A percentile compares a stretch with the other conserved stretches of the same genome.
These are phyloP conservation scores for Gymnothorax javanicus DNA, from an alignment of 2,797 vertebrate genomes.

Conservation along the genomic window DNA sequence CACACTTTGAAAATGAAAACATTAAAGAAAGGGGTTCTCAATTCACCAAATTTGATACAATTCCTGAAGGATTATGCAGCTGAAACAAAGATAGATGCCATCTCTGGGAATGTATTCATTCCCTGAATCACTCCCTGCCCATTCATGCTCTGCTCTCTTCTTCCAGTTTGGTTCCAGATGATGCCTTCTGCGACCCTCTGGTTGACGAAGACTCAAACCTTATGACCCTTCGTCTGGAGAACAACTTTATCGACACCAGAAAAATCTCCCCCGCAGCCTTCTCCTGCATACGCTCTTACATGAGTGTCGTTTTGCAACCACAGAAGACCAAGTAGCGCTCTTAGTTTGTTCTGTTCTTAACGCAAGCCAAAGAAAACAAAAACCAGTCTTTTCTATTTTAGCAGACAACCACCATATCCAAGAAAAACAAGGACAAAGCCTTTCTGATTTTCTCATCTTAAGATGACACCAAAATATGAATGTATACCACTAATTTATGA, in stretches of 20 bases:
- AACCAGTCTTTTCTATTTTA: background rate
- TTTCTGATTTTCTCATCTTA: slow-evolving; percentile 19
- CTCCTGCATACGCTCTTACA: slow-evolving; percentile 87
- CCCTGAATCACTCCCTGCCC: slow-evolving; percentile 21
- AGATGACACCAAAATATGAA: slow-evolving; percentile 11
- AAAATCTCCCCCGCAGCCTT: slow-evolving; percentile 84
- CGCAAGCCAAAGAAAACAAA: slow-evolving; percentile 7
- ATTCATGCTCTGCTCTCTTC: slow-evolving; percentile 29
- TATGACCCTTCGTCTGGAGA: slow-evolving; percentile 88
- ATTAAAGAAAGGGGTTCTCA: background rate
- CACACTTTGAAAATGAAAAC: background rate
- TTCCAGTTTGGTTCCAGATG: slow-evolving; percentile 79
- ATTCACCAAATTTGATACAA: background rate
- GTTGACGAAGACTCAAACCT: slow-evolving; percentile 78
- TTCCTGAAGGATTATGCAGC: background rate
- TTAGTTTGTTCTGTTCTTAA: background rate
- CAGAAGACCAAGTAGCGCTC: slow-evolving; percentile 75
- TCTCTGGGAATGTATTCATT: background rate
- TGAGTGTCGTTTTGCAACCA: slow-evolving; percentile 87
- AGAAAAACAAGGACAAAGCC: background rate
- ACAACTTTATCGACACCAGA: slow-evolving; percentile 86
- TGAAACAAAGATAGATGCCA: background rate
- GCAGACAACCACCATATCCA: slow-evolving; percentile 24
- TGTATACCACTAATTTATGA: background rate
- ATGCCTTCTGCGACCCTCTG: slow-evolving; percentile 81